Evolutionary conservation across 2,113 vertebrate genomes (phyloP).

Genomic region (Mystacornis crossleyi): DNA sequence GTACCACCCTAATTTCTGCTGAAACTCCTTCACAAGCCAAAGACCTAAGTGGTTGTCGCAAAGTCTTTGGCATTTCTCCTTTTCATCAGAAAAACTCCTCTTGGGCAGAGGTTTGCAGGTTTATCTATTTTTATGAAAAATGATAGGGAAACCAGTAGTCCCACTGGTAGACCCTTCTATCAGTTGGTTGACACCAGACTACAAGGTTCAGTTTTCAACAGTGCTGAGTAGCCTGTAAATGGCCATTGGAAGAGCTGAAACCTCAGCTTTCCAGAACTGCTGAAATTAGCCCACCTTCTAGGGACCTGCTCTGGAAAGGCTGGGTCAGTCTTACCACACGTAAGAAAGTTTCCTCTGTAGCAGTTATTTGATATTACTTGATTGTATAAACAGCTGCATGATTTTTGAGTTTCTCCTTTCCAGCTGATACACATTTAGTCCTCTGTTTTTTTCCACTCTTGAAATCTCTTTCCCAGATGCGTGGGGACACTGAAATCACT

Average conservation of each 20-base stretch:
- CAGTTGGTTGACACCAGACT: not conserved
- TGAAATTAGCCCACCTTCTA: not conserved
- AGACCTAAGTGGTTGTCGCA: not conserved
- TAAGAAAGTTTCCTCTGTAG: not conserved
- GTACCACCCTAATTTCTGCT: not conserved
- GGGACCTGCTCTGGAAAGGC: not conserved
- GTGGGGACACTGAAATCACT: not conserved
- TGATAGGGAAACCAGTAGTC: not conserved
- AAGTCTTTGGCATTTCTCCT: not conserved
- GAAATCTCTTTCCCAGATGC: constrained; percentile 24
- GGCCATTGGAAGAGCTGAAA: not conserved
- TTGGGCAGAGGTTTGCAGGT: not conserved
- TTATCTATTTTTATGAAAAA: not conserved
- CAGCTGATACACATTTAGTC: not conserved
- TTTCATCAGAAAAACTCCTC: not conserved
- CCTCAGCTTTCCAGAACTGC: not conserved
- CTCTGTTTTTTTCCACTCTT: not conserved
- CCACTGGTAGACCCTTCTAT: not conserved
- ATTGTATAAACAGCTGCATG: not conserved
- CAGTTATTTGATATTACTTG: not conserved
- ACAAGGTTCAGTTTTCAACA: not conserved
- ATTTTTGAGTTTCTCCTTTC: not conserved
- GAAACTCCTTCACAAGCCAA: not conserved
- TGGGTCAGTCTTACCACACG: not conserved
- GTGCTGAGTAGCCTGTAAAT: not conserved